These are phyloP conservation scores for Nesidiocoris tenuis DNA, from an alignment of 2,888 invertebrate species.

Conservation along the genomic window DNA sequence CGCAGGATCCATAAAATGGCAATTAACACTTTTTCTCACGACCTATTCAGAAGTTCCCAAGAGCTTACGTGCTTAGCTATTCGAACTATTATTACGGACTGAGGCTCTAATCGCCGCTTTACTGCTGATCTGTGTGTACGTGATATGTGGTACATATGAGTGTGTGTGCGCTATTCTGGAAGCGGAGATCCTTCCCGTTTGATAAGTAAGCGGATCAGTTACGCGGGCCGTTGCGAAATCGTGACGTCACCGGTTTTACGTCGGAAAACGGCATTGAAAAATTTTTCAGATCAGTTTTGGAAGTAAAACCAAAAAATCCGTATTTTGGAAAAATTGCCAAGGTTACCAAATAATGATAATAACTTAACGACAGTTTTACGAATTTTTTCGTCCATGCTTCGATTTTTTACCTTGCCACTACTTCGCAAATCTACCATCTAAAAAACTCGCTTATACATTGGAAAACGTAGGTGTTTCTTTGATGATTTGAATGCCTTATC, in stretches of 20 bases:
- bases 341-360: not conserved
- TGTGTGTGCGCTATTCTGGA: not conserved
- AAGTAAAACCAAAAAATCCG: too few species aligned
- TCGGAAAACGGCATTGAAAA: too few species aligned
- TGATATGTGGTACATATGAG: not conserved
- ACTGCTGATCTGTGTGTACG: not conserved
- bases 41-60: not conserved
- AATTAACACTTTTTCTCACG: not conserved
- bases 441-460: too few species aligned
- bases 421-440: too few species aligned
- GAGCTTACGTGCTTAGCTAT: not conserved
- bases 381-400: not conserved
- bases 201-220: not conserved
- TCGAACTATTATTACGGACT: not conserved
- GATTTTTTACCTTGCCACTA: not conserved
- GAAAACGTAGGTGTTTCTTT: too few species aligned
- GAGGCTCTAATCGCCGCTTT: not conserved
- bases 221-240: not conserved
- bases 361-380: not conserved
- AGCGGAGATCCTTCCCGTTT: not conserved
- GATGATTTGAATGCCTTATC: too few species aligned
- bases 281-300: not conserved
- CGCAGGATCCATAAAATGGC: not conserved
- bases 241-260: too few species aligned
- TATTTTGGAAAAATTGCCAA: too few species aligned